Evolutionary conservation across 2,888 invertebrate genomes (phyloP).

Genomic region (Girardia tigrina): DNA sequence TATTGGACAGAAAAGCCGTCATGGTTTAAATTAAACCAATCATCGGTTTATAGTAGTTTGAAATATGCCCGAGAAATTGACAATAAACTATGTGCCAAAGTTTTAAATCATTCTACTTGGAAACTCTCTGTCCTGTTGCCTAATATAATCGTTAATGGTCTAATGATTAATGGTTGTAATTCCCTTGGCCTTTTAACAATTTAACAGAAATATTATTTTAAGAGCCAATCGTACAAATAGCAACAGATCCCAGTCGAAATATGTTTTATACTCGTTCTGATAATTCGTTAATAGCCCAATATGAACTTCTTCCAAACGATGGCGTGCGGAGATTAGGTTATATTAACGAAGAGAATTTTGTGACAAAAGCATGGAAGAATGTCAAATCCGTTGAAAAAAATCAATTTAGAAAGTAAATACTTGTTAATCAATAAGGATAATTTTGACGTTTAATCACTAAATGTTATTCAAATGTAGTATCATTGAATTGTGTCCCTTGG

Average conservation of each 20-base stretch:
- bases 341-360: conserved; percentile 31
- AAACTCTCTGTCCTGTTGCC: conserved; percentile 70
- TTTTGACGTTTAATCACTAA: too few relatives aligned
- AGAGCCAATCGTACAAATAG: conserved; percentile 60
- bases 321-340: conserved; percentile 32
- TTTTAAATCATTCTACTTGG: conserved; percentile 75
- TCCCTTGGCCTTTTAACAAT: too few relatives aligned
- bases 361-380: conserved; percentile 34
- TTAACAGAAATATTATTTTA: too few relatives aligned
- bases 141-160: conserved; percentile 63
- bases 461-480: neutral
- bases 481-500: conserved; percentile 1
- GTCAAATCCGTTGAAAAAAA: conserved; percentile 29
- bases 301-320: conserved; percentile 23
- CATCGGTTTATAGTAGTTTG: conserved; percentile 63
- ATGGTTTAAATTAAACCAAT: conserved; percentile 30
- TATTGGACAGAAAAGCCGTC: conserved; percentile 26
- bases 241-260: conserved; percentile 70
- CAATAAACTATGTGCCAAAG: conserved; percentile 64
- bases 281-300: conserved; percentile 50
- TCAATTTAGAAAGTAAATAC: conserved; percentile 25
- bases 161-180: conserved; percentile 61
- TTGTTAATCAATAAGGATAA: too few relatives aligned
- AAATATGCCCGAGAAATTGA: neutral
- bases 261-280: conserved; percentile 77